phyloP scores from a whole-genome alignment of 2,888 invertebrate genomes.

The Aporophyla nigra region DNA sequence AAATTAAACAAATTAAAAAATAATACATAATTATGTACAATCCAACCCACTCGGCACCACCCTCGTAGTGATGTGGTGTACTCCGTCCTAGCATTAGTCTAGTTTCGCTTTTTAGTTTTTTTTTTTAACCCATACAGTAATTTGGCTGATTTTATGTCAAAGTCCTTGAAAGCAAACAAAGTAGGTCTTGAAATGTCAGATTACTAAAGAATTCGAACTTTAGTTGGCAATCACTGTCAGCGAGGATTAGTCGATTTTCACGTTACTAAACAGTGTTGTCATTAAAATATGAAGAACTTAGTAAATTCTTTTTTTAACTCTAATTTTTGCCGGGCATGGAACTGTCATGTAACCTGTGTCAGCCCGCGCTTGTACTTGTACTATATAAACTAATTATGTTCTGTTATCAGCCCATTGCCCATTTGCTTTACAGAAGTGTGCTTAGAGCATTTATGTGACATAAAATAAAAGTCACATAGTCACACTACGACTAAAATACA shows the following conservation, averaged over 20 bases:
- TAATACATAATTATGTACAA: conserved; percentile 69
- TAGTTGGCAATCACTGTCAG: not conserved
- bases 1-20: conserved; percentile 72
- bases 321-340: not conserved
- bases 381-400: too few relatives aligned
- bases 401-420: not conserved
- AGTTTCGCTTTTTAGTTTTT: not conserved
- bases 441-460: too few relatives aligned
- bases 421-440: too few relatives aligned
- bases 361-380: not conserved
- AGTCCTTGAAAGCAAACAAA: too few relatives aligned
- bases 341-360: not conserved
- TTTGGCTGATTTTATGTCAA: too few relatives aligned
- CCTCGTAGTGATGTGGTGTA: conserved; percentile 70
- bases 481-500: too few relatives aligned
- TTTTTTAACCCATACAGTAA: too few relatives aligned
- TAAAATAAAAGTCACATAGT: not conserved
- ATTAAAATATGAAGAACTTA: too few relatives aligned
- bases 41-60: conserved; percentile 73
- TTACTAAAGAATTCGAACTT: too few relatives aligned
- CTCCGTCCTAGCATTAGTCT: not conserved
- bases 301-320: not conserved
- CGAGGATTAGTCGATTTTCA: conserved; percentile 42
- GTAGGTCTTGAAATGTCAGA: too few relatives aligned
- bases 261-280: not conserved